A percentile compares a stretch with the other conserved stretches of the same genome.
Evolutionary conservation across 2,113 vertebrate species (phyloP).

Genomic region (Ceratotherium simum): DNA sequence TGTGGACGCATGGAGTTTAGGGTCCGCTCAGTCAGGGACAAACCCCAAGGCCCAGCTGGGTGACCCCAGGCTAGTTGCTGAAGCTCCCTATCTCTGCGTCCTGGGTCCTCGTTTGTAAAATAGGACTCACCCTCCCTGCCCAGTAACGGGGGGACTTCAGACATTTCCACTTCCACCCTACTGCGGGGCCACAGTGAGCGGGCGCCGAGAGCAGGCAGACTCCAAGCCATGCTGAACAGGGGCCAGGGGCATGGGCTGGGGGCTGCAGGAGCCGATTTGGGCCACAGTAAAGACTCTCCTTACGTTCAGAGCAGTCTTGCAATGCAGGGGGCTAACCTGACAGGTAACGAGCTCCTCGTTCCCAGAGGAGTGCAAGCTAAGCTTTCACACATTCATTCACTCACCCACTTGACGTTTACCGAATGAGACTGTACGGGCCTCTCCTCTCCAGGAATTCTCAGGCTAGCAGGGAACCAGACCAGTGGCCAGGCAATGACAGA

Average conservation of each 20-base stretch:
- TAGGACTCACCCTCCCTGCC: accelerated
- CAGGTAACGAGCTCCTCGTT: background rate
- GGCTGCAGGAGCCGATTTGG: background rate
- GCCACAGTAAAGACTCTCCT: background rate
- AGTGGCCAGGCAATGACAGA: background rate
- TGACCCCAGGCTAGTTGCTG: background rate
- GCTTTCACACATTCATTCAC: background rate
- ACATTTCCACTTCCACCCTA: background rate
- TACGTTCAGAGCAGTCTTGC: background rate
- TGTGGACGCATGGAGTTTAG: too few species aligned
- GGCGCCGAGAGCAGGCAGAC: background rate
- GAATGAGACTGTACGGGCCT: background rate
- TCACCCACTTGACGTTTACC: too few species aligned
- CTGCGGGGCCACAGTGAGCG: too few species aligned
- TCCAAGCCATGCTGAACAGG: background rate
- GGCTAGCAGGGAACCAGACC: background rate
- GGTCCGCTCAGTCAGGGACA: background rate
- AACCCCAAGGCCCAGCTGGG: background rate
- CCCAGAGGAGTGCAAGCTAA: background rate
- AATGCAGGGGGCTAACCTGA: background rate
- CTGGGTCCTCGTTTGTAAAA: background rate
- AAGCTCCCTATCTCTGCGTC: background rate
- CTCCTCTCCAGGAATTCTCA: background rate
- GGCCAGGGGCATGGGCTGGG: background rate
- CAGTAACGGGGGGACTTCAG: background rate